Evolutionary conservation across 2,888 invertebrate genomes (phyloP).

Genomic region (Perdita meconis): DNA sequence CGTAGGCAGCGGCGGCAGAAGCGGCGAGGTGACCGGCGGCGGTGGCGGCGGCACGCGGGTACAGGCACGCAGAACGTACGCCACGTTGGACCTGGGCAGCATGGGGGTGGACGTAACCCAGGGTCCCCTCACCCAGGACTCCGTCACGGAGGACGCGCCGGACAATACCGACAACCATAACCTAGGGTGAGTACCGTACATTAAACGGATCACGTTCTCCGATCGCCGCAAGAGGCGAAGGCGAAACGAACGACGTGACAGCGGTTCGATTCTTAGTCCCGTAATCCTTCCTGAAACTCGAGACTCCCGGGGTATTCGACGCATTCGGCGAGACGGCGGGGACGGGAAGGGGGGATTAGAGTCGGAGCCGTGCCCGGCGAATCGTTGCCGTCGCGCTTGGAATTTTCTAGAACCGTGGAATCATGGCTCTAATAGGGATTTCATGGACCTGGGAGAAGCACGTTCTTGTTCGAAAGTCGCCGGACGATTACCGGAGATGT

Average conservation of each 20-base stretch:
- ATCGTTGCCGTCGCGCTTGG: not conserved
- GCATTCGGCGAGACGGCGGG: conserved; percentile 10
- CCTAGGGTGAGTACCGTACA: conserved; percentile 84
- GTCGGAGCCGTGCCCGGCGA: not conserved
- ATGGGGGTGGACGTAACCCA: conserved; percentile 90
- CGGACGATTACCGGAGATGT: too few species aligned
- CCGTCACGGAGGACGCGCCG: conserved; percentile 82
- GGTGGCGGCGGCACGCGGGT: conserved; percentile 84
- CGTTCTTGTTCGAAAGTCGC: too few species aligned
- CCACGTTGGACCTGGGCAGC: conserved; percentile 88
- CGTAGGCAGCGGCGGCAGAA: conserved; percentile 84
- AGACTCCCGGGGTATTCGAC: not conserved
- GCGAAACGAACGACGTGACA: conserved; percentile 24
- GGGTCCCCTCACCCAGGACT: conserved; percentile 86
- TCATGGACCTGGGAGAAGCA: not conserved
- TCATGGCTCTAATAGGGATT: not conserved
- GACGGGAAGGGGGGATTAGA: too few species aligned
- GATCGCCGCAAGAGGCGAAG: not conserved
- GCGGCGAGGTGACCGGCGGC: conserved; percentile 85
- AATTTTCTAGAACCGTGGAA: not conserved
- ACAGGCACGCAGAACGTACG: conserved; percentile 87
- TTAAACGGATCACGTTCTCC: conserved; percentile 31
- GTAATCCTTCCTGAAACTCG: conserved; percentile 9
- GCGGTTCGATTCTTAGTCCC: conserved; percentile 18
- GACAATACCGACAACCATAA: conserved; percentile 84